These are phyloP conservation scores for Stenodema calcarata DNA, from an alignment of 2,888 invertebrate genomes.

Conservation along the genomic window DNA sequence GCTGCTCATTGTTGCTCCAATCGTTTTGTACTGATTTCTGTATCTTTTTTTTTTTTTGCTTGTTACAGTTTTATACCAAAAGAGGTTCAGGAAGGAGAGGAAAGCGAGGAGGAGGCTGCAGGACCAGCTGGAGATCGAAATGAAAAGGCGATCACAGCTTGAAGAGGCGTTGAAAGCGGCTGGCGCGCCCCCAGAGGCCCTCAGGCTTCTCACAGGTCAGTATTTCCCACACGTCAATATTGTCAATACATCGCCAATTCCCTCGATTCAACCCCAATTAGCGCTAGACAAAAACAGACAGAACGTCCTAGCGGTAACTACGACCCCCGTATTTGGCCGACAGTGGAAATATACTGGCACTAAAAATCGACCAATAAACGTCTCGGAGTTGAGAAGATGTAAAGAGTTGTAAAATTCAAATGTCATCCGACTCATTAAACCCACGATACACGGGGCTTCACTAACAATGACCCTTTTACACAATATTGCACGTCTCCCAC, in stretches of 20 bases:
- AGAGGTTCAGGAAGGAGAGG: conserved; percentile 86
- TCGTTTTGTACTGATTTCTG: too few relatives aligned
- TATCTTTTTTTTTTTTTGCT: neutral
- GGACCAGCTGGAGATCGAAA: conserved; percentile 82
- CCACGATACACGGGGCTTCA: neutral
- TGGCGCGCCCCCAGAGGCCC: conserved; percentile 76
- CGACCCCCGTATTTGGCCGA: neutral
- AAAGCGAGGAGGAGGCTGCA: conserved; percentile 82
- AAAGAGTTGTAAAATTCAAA: neutral
- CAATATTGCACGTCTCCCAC: too few relatives aligned
- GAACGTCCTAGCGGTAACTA: neutral
- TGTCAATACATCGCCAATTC: neutral
- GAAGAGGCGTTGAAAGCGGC: conserved; percentile 82
- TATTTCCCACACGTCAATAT: neutral
- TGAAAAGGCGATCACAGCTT: conserved; percentile 78
- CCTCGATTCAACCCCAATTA: neutral
- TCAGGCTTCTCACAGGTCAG: conserved; percentile 79
- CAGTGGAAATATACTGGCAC: neutral
- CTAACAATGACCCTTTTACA: neutral
- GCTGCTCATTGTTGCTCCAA: too few relatives aligned
- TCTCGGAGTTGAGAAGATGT: neutral
- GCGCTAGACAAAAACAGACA: neutral
- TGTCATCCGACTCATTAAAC: neutral
- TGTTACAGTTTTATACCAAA: conserved; percentile 81
- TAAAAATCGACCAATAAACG: neutral